phyloP scores from a whole-genome alignment of 2,113 vertebrate species.

The human (Homo sapiens) region DNA sequence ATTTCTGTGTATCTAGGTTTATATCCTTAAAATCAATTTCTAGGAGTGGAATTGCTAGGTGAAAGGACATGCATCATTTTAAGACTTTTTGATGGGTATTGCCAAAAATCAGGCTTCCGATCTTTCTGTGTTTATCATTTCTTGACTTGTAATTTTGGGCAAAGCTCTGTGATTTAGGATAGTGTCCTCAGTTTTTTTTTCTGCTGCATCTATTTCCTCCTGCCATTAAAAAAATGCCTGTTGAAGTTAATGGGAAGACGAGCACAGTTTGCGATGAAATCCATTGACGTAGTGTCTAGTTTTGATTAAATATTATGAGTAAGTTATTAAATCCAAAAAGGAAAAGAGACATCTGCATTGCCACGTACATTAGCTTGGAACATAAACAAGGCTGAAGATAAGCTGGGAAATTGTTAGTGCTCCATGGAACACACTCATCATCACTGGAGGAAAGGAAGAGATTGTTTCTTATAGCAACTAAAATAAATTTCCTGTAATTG shows the following conservation, averaged over 20 bases:
- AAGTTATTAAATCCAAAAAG: constrained; percentile 60
- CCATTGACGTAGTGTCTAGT: constrained; percentile 6
- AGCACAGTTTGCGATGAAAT: constrained; percentile 35
- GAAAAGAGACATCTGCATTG: constrained; percentile 21
- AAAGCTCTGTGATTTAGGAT: constrained; percentile 45
- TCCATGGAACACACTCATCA: constrained; percentile 33
- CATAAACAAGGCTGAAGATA: constrained; percentile 39
- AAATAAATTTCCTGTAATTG: constrained; percentile 53
- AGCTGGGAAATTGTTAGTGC: constrained; percentile 16
- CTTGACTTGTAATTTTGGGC: constrained; percentile 67
- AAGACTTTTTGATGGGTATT: constrained; percentile 46
- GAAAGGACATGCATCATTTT: constrained; percentile 46
- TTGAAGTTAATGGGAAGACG: constrained; percentile 32
- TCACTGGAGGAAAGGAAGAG: not conserved
- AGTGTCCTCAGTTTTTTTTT: constrained; percentile 23
- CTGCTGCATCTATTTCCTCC: constrained; percentile 15
- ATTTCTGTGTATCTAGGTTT: not conserved
- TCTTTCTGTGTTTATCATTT: constrained; percentile 54
- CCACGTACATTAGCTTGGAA: not conserved
- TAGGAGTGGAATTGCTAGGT: not conserved
- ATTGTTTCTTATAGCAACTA: not conserved
- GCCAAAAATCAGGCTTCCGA: constrained; percentile 1
- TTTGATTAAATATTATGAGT: constrained; percentile 65
- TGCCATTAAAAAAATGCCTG: constrained; percentile 50
- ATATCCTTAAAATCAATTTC: not conserved